phyloP scores from a whole-genome alignment of 2,888 invertebrate genomes.

The Machimus rusticus region DNA sequence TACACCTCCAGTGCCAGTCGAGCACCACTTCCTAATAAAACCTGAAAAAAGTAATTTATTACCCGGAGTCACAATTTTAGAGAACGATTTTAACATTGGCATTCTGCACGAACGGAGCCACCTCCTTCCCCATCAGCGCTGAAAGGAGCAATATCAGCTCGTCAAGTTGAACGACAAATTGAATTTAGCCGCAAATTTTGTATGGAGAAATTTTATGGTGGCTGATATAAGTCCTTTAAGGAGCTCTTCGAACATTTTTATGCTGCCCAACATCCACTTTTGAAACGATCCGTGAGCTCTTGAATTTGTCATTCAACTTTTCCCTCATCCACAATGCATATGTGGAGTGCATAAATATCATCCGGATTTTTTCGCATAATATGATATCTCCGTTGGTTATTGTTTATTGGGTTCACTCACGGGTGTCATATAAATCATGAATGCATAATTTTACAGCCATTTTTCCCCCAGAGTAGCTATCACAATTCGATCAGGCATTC shows the following conservation, averaged over 20 bases:
- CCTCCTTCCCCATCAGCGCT: background rate
- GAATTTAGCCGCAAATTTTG: background rate
- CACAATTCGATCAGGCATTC: background rate
- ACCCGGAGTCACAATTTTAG: background rate
- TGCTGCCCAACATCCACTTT: background rate
- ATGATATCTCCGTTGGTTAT: background rate
- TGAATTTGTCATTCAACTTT: background rate
- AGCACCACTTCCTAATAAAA: background rate
- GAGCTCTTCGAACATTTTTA: background rate
- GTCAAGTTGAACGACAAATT: conserved; percentile 27
- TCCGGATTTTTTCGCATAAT: background rate
- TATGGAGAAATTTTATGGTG: background rate
- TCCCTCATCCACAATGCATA: background rate
- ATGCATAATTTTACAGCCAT: background rate
- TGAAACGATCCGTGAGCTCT: background rate
- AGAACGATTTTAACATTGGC: conserved; percentile 12
- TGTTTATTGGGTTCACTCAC: conserved; percentile 24
- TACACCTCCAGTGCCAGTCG: background rate
- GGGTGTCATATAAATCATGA: background rate
- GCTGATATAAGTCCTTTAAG: background rate
- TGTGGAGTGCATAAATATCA: background rate
- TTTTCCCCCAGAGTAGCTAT: background rate
- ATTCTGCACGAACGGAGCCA: background rate
- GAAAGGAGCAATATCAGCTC: background rate
- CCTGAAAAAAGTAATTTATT: conserved; percentile 26